Evolutionary conservation across 2,113 vertebrate genomes (phyloP), one percentile per base, ranked within the genome.

Genomic region (Megalops atlanticus): DNA sequence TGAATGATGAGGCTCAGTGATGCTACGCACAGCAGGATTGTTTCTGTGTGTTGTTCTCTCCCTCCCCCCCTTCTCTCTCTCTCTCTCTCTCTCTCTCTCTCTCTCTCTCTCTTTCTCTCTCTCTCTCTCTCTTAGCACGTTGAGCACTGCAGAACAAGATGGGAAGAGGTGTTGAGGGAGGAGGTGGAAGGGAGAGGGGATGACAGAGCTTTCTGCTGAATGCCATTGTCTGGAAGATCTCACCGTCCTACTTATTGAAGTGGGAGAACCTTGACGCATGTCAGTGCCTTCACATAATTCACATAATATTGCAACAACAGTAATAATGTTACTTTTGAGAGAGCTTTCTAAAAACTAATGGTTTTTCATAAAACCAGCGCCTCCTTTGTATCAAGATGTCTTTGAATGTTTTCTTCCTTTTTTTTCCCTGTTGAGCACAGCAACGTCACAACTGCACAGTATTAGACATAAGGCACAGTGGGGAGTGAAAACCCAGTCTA

Each of bases 1-100:
- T 92, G 92, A 93, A 93, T 94, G 92, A 94, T 94, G 92, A 93
- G 92, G 86, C 91, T 88, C 89, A 83, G 83, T 92, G 88, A 87
- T 91, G 91, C 89, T 87, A 87, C 41, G 84, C 92, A 86, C 92
- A 94, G 93, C 92, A 90, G 89, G 92, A 88, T 89, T 85, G 82
- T 90, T 86, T 86, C 88, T 90, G 85, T 87, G 81, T 81, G 88
- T 86, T 87, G 82, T 78, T 86, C 80, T 81, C 87, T 82, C 81
- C 83, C 64, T 78, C 76, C 84, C 80, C 76, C 52, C 36, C 58
- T 39, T 69, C 72, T 77, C 47, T 79, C 43, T 74, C 75, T 45
- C 38, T 31, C 68, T 73, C 45, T 54, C 49, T 68, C 47, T 7
- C 49, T 10, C 3, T 69, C 49, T 68, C 49, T 16, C 39, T 54